Conservation (phyloP, 2,113 vertebrate species). For the Dipodomys ordii region DNA sequence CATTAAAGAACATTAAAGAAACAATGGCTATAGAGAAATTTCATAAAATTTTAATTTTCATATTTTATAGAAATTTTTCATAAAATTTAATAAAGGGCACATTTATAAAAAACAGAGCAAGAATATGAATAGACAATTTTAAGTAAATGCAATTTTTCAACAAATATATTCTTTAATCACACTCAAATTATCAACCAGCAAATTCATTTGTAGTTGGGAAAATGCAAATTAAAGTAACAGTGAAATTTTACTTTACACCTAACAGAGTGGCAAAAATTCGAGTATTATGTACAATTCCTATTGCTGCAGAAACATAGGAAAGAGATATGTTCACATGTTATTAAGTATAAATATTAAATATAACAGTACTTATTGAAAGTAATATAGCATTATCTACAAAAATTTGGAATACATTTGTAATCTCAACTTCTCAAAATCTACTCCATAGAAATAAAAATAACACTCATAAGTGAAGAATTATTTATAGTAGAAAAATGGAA, state of each 20-base stretch:
- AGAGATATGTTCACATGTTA: background rate
- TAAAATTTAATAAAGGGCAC: too few relatives aligned
- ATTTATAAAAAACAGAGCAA: background rate
- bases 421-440: constrained; percentile 32
- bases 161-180: constrained; percentile 35
- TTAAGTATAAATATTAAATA: background rate
- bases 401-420: constrained; percentile 13
- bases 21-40: background rate
- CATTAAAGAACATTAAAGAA: background rate
- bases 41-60: too few relatives aligned
- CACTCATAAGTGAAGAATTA: background rate
- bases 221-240: constrained; percentile 50
- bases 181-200: constrained; percentile 42
- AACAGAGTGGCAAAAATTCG: constrained; percentile 22
- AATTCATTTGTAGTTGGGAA: constrained; percentile 1
- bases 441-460: constrained; percentile 33
- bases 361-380: background rate
- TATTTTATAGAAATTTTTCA: too few relatives aligned
- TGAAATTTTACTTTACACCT: constrained; percentile 19
- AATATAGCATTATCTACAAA: background rate
- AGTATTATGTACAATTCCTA: constrained; percentile 6
- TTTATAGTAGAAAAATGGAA: background rate
- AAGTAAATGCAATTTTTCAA: background rate
- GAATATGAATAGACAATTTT: background rate
- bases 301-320: background rate